Conservation (phyloP, 2,888 invertebrate genomes). For the Nysson spinosus region DNA sequence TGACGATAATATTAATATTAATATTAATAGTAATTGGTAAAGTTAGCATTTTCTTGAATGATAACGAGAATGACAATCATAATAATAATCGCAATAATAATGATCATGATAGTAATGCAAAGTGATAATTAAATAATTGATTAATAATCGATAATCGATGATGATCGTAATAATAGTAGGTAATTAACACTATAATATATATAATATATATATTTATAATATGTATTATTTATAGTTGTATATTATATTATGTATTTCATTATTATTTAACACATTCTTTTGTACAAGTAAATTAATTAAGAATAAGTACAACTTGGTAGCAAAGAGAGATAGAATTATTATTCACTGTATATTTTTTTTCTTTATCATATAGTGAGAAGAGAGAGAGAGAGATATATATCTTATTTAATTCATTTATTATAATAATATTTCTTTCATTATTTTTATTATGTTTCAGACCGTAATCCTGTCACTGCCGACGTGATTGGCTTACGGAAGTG, state of each 20-base stretch:
- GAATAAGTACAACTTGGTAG: conserved; percentile 79
- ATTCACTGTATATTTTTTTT: conserved; percentile 72
- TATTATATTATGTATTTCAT: conserved; percentile 73
- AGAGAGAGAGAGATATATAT: conserved; percentile 64
- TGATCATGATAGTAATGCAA: conserved; percentile 56
- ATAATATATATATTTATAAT: conserved; percentile 57
- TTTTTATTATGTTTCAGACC: conserved; percentile 73
- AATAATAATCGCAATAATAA: conserved; percentile 58
- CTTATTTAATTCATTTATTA: conserved; percentile 61
- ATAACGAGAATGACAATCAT: conserved; percentile 52
- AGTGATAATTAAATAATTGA: conserved; percentile 57
- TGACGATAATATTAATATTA: conserved; percentile 50
- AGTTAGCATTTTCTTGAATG: conserved; percentile 44
- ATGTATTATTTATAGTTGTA: conserved; percentile 72
- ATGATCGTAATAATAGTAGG: conserved; percentile 60
- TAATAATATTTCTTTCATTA: conserved; percentile 67
- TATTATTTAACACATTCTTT: conserved; percentile 77
- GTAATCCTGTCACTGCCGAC: conserved; percentile 59
- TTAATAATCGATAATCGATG: conserved; percentile 56
- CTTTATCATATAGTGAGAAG: conserved; percentile 72
- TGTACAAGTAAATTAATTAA: conserved; percentile 78
- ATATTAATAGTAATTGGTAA: no score
- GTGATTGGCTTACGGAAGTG: conserved; percentile 45
- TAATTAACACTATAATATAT: conserved; percentile 68
- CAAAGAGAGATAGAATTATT: conserved; percentile 78